Percentiles rank a stretch among this genome's conserved stretches.
Conservation (phyloP, 2,113 vertebrate species). For the Fukomys damarensis region DNA sequence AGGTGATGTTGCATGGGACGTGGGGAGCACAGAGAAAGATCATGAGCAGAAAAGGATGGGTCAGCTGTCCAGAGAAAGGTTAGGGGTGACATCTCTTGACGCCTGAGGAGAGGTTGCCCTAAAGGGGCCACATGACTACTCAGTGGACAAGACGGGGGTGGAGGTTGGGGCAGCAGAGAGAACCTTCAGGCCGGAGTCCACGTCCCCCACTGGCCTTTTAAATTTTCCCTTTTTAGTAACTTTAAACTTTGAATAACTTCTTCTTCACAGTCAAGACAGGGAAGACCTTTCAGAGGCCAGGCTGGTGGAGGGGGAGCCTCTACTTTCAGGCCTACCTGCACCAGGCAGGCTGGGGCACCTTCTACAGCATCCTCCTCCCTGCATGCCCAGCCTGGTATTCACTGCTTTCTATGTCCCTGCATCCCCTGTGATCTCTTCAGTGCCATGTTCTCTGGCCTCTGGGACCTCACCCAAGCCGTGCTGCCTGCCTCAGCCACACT, state of each 20-base stretch:
- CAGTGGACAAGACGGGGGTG: too few species aligned
- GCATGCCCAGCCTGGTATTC: neutral
- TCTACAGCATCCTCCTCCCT: neutral
- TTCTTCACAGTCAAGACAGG: neutral
- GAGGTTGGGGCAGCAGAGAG: fast-evolving
- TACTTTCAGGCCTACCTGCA: fast-evolving
- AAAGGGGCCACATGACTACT: neutral
- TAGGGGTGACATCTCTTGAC: neutral
- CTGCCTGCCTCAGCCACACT: neutral
- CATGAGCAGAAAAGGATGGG: neutral
- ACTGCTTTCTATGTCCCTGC: neutral
- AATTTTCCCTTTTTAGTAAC: neutral
- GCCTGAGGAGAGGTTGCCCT: neutral
- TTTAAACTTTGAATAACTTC: neutral
- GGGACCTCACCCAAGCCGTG: neutral
- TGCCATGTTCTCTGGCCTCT: neutral
- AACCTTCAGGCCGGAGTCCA: too few species aligned
- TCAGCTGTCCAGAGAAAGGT: neutral
- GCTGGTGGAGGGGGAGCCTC: fast-evolving
- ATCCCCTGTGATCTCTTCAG: neutral
- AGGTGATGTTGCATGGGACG: fast-evolving
- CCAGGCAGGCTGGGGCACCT: neutral
- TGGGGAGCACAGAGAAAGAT: too few species aligned
- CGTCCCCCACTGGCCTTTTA: neutral
- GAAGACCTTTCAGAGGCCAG: neutral